phyloP scores from a whole-genome alignment of 2,888 invertebrate genomes.

The Tachina fera region DNA sequence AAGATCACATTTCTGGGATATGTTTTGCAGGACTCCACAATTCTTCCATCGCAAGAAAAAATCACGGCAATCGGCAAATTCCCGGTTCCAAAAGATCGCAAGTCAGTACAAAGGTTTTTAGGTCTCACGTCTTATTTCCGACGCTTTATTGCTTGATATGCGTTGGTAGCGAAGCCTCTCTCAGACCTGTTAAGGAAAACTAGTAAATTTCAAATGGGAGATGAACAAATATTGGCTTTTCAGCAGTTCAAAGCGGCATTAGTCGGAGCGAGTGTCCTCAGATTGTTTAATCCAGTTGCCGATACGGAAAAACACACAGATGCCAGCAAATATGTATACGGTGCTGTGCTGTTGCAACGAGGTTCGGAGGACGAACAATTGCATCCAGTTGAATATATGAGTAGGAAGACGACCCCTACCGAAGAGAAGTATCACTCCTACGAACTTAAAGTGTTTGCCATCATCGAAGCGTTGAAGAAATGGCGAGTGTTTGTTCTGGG shows the following conservation, averaged over 20 bases:
- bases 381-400: too few relatives aligned
- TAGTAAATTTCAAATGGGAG: too few relatives aligned
- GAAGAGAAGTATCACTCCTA: not conserved
- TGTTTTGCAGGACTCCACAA: not conserved
- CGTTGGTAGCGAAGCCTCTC: not conserved
- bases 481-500: not conserved
- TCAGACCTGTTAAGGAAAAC: not conserved
- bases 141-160: not conserved
- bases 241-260: too few relatives aligned
- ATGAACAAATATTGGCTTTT: too few relatives aligned
- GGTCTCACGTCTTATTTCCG: not conserved
- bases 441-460: not conserved
- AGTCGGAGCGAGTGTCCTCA: too few relatives aligned
- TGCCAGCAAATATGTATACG: too few relatives aligned
- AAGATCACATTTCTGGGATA: not conserved
- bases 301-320: too few relatives aligned
- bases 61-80: not conserved
- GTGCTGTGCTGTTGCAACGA: too few relatives aligned
- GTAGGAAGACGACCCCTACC: too few relatives aligned
- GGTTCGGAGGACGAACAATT: too few relatives aligned
- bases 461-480: not conserved
- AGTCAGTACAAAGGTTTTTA: not conserved
- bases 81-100: not conserved
- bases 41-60: not conserved
- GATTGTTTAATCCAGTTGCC: too few relatives aligned